phyloP scores from a whole-genome alignment of 2,113 vertebrate species.

The Tachysurus fulvidraco region DNA sequence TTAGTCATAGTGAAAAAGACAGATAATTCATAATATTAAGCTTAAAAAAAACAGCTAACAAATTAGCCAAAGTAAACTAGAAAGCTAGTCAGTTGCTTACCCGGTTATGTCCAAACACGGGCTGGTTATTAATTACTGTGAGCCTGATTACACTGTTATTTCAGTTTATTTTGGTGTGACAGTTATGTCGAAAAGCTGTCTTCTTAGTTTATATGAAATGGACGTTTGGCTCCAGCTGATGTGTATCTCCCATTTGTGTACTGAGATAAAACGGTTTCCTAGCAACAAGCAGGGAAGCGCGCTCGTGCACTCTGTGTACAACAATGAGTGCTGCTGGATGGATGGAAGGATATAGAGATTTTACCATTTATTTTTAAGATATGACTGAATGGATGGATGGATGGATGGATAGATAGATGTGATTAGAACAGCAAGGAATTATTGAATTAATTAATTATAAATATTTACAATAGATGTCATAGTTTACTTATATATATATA shows the following conservation, averaged over 20 bases:
- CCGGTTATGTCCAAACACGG: not conserved
- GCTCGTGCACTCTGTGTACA: not conserved
- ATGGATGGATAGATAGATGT: not conserved
- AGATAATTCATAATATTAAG: too few species aligned
- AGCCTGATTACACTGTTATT: not conserved
- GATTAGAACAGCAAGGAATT: not conserved
- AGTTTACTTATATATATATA: not conserved
- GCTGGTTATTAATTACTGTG: not conserved
- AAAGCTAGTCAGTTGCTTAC: conserved; percentile 7
- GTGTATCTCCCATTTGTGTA: not conserved
- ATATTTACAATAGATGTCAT: not conserved
- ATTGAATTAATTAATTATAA: not conserved
- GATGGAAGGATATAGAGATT: not conserved
- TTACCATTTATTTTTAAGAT: not conserved
- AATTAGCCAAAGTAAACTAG: not conserved
- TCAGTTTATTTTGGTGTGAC: not conserved
- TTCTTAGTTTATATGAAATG: not conserved
- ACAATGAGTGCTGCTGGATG: not conserved
- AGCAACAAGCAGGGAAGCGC: conserved; percentile 35
- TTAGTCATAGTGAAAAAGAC: not conserved
- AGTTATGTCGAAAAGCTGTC: not conserved
- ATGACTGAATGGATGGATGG: not conserved
- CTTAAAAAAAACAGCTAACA: not conserved
- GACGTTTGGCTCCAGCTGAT: not conserved
- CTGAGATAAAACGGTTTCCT: not conserved